Evolutionary conservation across 2,797 vertebrate genomes (phyloP).

Genomic region (Microctenopoma lineatum): DNA sequence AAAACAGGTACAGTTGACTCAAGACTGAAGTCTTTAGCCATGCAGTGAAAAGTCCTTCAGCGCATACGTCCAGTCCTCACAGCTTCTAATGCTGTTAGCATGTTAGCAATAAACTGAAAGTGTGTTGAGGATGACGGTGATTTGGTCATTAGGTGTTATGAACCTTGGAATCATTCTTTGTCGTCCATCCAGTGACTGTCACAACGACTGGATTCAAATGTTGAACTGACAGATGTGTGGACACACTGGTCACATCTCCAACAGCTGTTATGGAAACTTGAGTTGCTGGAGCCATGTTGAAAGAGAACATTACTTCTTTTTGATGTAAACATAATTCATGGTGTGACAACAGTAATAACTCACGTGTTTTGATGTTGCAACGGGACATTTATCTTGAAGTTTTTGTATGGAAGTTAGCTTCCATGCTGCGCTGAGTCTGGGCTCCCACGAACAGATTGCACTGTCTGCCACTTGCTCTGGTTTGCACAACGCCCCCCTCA

Average conservation of each 20-base stretch:
- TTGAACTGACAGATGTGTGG: conserved; percentile 20
- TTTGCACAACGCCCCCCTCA: conserved; percentile 64
- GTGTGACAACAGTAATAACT: conserved; percentile 15
- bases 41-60: not conserved
- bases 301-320: not conserved
- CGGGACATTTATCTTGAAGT: conserved; percentile 42
- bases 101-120: not conserved
- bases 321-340: not conserved
- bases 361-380: conserved; percentile 1
- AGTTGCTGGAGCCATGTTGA: not conserved
- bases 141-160: not conserved
- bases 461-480: conserved; percentile 79
- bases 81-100: not conserved
- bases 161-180: not conserved
- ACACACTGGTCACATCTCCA: conserved; percentile 2
- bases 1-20: conserved; percentile 86
- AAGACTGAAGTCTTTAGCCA: not conserved
- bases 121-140: no score
- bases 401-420: conserved; percentile 67
- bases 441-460: conserved; percentile 83
- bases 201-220: conserved; percentile 18
- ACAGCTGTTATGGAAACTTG: not conserved
- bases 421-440: conserved; percentile 68
- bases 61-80: no score
- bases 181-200: conserved; percentile 10